Conservation (phyloP, 1,140 invertebrate genomes). For the Asbolus verrucosus region DNA sequence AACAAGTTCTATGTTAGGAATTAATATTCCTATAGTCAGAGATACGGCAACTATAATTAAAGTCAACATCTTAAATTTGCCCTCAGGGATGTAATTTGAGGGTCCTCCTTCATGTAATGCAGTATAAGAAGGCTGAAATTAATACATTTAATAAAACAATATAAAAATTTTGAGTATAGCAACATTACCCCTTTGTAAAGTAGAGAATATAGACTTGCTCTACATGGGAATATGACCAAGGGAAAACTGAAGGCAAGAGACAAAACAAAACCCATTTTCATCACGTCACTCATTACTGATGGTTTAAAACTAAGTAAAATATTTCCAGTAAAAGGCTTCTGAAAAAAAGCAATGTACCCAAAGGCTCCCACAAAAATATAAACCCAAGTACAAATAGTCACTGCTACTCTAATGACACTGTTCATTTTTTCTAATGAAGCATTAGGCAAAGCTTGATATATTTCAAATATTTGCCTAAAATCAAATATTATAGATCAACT, state of each 20-base stretch:
- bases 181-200: conserved; percentile 88
- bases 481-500: neutral
- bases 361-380: conserved; percentile 92
- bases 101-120: conserved; percentile 67
- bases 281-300: conserved; percentile 84
- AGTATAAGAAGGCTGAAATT: conserved; percentile 57
- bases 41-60: conserved; percentile 80
- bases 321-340: conserved; percentile 87
- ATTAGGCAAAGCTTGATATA: conserved; percentile 91
- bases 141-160: conserved; percentile 26
- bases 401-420: conserved; percentile 84
- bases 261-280: conserved; percentile 94
- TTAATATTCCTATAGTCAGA: conserved; percentile 79
- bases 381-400: conserved; percentile 92
- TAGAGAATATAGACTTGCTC: conserved; percentile 93
- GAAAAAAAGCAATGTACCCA: conserved; percentile 93
- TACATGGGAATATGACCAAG: conserved; percentile 95
- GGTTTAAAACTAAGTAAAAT: conserved; percentile 88
- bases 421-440: conserved; percentile 92
- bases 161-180: too few relatives aligned
- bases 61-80: conserved; percentile 84
- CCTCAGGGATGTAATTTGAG: conserved; percentile 80
- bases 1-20: conserved; percentile 93
- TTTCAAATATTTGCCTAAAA: conserved; percentile 91
- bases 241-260: conserved; percentile 97